phyloP scores from a whole-genome alignment of 2,888 invertebrate species.

The Rhagonycha lutea region DNA sequence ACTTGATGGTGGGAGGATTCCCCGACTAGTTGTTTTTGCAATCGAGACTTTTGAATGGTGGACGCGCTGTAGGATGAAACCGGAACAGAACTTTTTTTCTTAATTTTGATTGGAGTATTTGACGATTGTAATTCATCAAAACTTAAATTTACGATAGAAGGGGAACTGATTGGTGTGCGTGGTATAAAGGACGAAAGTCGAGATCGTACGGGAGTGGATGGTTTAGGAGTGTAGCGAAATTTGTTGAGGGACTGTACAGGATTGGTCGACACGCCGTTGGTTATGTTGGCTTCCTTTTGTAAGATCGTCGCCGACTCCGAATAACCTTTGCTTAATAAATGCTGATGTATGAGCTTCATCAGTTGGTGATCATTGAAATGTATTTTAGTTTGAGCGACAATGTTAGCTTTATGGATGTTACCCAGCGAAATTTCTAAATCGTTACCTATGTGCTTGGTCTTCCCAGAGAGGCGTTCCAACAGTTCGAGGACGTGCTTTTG shows the following conservation, averaged over 20 bases:
- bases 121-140: constrained; percentile 30
- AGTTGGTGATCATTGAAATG: constrained; percentile 93
- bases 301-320: constrained; percentile 72
- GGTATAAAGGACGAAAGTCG: constrained; percentile 35
- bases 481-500: constrained; percentile 92
- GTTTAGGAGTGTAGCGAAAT: constrained; percentile 56
- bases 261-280: constrained; percentile 56
- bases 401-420: constrained; percentile 91
- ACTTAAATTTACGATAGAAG: constrained; percentile 6
- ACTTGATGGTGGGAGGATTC: constrained; percentile 40
- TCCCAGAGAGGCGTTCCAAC: constrained; percentile 88
- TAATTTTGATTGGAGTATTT: constrained; percentile 40
- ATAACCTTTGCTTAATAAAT: constrained; percentile 78
- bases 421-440: constrained; percentile 86
- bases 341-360: constrained; percentile 87
- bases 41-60: constrained; percentile 45
- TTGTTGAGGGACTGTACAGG: constrained; percentile 51
- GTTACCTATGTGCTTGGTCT: constrained; percentile 76
- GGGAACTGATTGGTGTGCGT: constrained; percentile 16
- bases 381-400: constrained; percentile 95
- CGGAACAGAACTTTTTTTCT: constrained; percentile 35
- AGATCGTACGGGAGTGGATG: constrained; percentile 56
- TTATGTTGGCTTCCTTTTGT: constrained; percentile 76
- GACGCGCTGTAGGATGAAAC: constrained; percentile 26
- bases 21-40: constrained; percentile 60